These are phyloP conservation scores for Andrena dorsata DNA, from an alignment of 2,888 invertebrate genomes.

Conservation along the genomic window DNA sequence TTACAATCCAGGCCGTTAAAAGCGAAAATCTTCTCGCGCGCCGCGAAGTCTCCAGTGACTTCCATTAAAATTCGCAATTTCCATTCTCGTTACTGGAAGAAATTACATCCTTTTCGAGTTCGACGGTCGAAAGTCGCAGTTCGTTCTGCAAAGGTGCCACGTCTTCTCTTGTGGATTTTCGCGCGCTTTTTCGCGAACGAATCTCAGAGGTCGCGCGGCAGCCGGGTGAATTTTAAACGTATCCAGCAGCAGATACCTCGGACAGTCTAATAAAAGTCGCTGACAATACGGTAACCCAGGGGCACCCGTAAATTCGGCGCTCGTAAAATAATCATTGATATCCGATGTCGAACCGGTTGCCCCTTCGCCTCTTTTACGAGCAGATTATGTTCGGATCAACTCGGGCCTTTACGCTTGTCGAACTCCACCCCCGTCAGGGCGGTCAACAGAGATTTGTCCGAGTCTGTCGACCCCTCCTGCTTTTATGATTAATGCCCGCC, in stretches of 20 bases:
- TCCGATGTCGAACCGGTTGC: conserved; percentile 27
- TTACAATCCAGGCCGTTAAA: no score
- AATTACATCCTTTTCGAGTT: background rate
- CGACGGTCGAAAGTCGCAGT: background rate
- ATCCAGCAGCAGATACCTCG: background rate
- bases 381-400: conserved; percentile 64
- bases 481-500: conserved; percentile 41
- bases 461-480: conserved; percentile 4
- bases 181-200: background rate
- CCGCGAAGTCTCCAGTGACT: background rate
- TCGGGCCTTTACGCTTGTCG: conserved; percentile 44
- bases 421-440: background rate
- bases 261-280: conserved; percentile 21
- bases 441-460: conserved; percentile 46
- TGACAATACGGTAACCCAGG: conserved; percentile 1
- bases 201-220: background rate
- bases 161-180: background rate
- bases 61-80: conserved; percentile 5
- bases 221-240: background rate
- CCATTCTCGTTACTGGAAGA: background rate
- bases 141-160: background rate
- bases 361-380: conserved; percentile 48
- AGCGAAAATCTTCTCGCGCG: background rate
- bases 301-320: conserved; percentile 41
- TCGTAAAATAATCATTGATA: conserved; percentile 69